phyloP scores from a whole-genome alignment of 2,888 invertebrate genomes.

The Penaeus monodon region DNA sequence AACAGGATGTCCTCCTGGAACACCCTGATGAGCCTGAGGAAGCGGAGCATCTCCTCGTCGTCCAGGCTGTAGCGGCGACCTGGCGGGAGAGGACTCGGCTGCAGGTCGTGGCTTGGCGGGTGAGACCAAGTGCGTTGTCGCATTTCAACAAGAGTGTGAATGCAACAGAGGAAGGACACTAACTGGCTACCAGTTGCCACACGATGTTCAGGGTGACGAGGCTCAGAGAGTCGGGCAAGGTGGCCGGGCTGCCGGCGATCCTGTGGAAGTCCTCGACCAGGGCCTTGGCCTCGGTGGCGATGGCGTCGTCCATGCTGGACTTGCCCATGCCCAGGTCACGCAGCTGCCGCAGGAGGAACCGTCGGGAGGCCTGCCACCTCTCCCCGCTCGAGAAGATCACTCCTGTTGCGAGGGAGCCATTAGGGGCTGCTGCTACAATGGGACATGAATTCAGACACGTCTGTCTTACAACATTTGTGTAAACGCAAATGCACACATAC shows the following conservation, averaged over 20 bases:
- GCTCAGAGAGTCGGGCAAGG: slow-evolving; percentile 21
- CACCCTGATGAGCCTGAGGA: neutral
- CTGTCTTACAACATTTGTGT: no score
- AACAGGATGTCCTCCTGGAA: slow-evolving; percentile 17
- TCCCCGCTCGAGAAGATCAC: slow-evolving; percentile 34
- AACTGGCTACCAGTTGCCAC: slow-evolving; percentile 52
- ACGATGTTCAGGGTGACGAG: slow-evolving; percentile 36
- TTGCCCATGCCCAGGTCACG: slow-evolving; percentile 50
- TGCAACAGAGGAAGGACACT: neutral
- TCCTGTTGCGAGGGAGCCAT: neutral
- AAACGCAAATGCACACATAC: no score
- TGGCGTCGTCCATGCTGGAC: slow-evolving; percentile 36
- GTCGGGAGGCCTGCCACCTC: slow-evolving; percentile 14
- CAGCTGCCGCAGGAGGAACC: slow-evolving; percentile 48
- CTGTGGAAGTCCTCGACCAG: slow-evolving; percentile 32
- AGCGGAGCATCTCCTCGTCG: slow-evolving; percentile 16
- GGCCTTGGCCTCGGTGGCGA: slow-evolving; percentile 27
- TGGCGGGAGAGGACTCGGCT: neutral
- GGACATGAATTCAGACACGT: no score
- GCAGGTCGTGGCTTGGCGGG: no score
- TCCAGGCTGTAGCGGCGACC: slow-evolving; percentile 33
- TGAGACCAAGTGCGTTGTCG: no score
- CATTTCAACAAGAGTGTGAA: no score
- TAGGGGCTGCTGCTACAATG: no score
- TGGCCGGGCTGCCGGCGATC: neutral